Evolutionary conservation across 2,888 invertebrate species (phyloP).

Genomic region (Caenorhabditis zanzibari): DNA sequence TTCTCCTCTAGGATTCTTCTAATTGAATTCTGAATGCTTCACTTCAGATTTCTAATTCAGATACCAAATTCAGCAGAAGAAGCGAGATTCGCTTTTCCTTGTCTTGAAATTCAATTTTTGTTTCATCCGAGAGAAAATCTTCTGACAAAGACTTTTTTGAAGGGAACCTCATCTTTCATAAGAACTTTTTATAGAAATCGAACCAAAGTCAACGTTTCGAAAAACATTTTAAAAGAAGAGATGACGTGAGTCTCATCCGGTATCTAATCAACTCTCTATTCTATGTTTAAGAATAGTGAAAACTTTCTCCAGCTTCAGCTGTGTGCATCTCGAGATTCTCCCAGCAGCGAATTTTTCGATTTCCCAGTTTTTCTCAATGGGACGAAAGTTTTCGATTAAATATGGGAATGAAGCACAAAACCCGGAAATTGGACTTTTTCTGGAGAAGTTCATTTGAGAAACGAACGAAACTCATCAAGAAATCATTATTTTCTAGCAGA

Average conservation of each 20-base stretch:
- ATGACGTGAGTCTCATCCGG: conserved; percentile 51
- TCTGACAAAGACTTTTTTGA: background rate
- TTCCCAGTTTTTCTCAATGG: conserved; percentile 10
- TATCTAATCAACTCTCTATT: conserved; percentile 47
- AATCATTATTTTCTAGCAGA: background rate
- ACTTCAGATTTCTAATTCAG: conserved; percentile 16
- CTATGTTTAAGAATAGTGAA: conserved; percentile 2
- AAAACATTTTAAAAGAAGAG: conserved; percentile 28
- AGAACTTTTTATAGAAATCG: background rate
- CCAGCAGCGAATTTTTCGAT: background rate
- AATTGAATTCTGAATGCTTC: conserved; percentile 23
- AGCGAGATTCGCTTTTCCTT: conserved; percentile 6
- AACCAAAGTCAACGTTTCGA: conserved; percentile 1
- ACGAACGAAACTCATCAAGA: background rate
- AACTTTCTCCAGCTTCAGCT: background rate
- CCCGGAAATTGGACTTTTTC: conserved; percentile 43
- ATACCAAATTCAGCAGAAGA: conserved; percentile 4
- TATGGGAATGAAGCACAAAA: background rate
- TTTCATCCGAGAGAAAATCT: background rate
- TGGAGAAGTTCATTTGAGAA: conserved; percentile 11
- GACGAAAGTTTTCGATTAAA: conserved; percentile 16
- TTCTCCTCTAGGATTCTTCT: background rate
- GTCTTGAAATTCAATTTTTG: conserved; percentile 1
- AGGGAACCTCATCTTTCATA: background rate
- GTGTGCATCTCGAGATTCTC: background rate